These are phyloP conservation scores for Dasypus novemcinctus DNA, from an alignment of 2,113 vertebrate genomes.

Conservation along the genomic window DNA sequence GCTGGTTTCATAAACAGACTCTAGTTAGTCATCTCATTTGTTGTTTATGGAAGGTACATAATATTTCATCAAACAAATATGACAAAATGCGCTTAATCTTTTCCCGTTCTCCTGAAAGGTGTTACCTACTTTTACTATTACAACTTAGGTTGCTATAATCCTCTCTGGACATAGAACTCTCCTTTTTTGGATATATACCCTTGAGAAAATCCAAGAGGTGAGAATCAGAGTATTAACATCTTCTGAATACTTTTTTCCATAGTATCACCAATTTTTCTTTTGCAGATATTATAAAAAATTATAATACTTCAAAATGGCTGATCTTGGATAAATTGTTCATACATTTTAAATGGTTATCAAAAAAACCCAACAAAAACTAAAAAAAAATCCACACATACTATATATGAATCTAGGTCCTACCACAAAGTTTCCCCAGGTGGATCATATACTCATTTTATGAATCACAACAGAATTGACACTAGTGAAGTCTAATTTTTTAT, in stretches of 20 bases:
- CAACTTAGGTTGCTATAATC: background rate
- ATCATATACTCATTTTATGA: constrained; percentile 41
- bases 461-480: constrained; percentile 48
- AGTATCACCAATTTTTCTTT: background rate
- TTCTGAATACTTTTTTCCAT: background rate
- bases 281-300: background rate
- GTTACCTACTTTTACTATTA: background rate
- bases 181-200: background rate
- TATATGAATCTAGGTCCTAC: background rate
- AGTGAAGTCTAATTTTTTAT: constrained; percentile 68
- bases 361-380: background rate
- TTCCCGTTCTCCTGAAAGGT: background rate
- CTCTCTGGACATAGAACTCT: background rate
- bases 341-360: background rate
- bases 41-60: background rate
- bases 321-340: background rate
- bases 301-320: background rate
- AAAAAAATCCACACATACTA: background rate
- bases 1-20: background rate
- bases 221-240: background rate
- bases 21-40: background rate
- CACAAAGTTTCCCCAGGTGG: background rate
- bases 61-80: background rate
- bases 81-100: background rate
- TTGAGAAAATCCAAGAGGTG: background rate